Evolutionary conservation across 2,888 invertebrate species (phyloP), one percentile per base, ranked within the genome.

Genomic region (Eubasilissa splendida): DNA sequence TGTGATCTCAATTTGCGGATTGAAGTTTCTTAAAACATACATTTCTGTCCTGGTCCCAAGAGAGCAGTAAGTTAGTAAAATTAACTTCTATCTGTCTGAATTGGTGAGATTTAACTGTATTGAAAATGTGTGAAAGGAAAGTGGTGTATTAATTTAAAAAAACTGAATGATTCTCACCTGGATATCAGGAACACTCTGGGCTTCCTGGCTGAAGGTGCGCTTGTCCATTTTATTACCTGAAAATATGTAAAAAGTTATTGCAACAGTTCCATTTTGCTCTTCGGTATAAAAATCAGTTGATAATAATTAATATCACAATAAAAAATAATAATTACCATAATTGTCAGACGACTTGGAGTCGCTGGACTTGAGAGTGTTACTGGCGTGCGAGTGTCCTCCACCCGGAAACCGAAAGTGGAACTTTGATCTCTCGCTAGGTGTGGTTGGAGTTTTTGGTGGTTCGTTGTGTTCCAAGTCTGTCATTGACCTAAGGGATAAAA

Each of bases 141-240:
- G 71, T 22, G 11, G 14, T 71, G n/a, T 22, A 59, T 9, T n/a
- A 7, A 42, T 22, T 22, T 8, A 1, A 31, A 53, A 76, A 77
- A 59, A 80, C 56, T 85, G 87, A 86, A 22, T 14, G 11, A 59
- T 70, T 60, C 79, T 52, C 91, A 97, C 97, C 94, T 97, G 97
- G 86, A 97, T 94, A 87, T 97, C 96, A 11, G 95, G 95, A 84
- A 97, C 95, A 86, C 91, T 92, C 85, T 96, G 93, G 14, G 96
- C 94, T 90, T 97, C 97, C 86, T 97, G 97, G 63, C 96, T 95
- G 87, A 97, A 98, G 86, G 97, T 97, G 84, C 97, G 93, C 85
- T 96, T 91, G 86, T 96, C 95, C 53, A 70, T 70, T 53, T 70
- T 66, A 11, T 76, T 80, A 14, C 56, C 76, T 75, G 76, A 22